phyloP scores from a whole-genome alignment of 2,888 invertebrate species.

The Drosophila mulleri region DNA sequence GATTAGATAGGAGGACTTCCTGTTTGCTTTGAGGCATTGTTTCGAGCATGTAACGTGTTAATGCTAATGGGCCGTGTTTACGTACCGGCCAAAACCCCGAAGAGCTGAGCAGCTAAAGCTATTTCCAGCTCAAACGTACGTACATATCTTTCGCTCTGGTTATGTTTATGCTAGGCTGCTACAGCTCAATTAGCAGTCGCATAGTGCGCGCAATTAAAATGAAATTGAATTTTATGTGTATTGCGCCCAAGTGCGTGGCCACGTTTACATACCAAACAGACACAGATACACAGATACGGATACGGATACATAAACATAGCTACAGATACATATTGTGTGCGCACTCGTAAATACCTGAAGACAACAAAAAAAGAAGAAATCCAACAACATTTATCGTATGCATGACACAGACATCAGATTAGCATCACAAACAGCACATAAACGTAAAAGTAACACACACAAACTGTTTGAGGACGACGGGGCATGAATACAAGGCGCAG shows the following conservation, averaged over 20 bases:
- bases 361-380: background rate
- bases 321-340: slow-evolving; percentile 24
- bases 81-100: slow-evolving; percentile 44
- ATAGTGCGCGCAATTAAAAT: slow-evolving; percentile 73
- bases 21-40: slow-evolving; percentile 60
- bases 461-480: slow-evolving; percentile 34
- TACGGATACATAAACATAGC: slow-evolving; percentile 13
- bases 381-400: slow-evolving; percentile 72
- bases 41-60: slow-evolving; percentile 55
- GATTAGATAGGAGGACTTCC: slow-evolving; percentile 77
- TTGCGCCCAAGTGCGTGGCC: slow-evolving; percentile 64
- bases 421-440: slow-evolving; percentile 80
- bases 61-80: slow-evolving; percentile 63
- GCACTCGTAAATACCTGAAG: slow-evolving; percentile 52
- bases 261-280: slow-evolving; percentile 49
- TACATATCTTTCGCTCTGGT: slow-evolving; percentile 12
- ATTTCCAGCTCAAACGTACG: slow-evolving; percentile 25
- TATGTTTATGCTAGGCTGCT: slow-evolving; percentile 36
- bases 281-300: slow-evolving; percentile 5
- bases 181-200: slow-evolving; percentile 75
- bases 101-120: slow-evolving; percentile 19
- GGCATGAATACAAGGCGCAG: slow-evolving; percentile 36
- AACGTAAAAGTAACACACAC: slow-evolving; percentile 76
- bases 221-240: slow-evolving; percentile 76
- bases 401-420: slow-evolving; percentile 77